Evolutionary conservation across 2,888 invertebrate genomes (phyloP), one percentile per base, ranked within the genome.

Genomic region (Macroteleia sp.): DNA sequence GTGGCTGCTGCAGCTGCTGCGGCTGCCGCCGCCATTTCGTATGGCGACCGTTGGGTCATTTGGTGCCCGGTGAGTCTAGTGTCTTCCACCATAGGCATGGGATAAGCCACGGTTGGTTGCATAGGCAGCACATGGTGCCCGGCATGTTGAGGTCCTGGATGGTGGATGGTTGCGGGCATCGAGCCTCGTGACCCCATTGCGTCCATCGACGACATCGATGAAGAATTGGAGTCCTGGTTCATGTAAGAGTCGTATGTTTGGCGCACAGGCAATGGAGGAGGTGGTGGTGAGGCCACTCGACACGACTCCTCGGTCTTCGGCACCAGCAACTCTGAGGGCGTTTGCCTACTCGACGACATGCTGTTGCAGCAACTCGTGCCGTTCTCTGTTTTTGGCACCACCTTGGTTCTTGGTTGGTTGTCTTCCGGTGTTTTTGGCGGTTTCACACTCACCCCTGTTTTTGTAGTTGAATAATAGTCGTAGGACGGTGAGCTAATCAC

Each of bases 191-290:
- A 87, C 6, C 89, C 89, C 88, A 92, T 90, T 30, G 92, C 87
- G 57, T 96, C 96, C 94, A 95, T 95, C 86, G 94, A 95, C 3
- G 94, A 94, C 92, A 94, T 92, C 28, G 94, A 94, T 2, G 94
- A 96, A 82, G 94, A 94, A 85, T 94, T 94, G 77, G 96, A 95
- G 92, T 96, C 96, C 92, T 94, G 94, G 85, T 93, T 94, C 83
- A 94, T 88, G 87, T 94, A 94, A 0, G 93, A 94, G 92, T 95
- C 95, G 93, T 93, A 94, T 2, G 92, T 91, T 19, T 92, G 91
- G 41, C 93, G 88, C 2, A 90, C 85, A 52, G 92, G 91, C 1
- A 90, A 87, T 2, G 92, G 91, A 83, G 92, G 93, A 82, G 92
- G 92, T 0, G 92, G 92, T 92, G 93, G 10, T 92, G 92, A 20